phyloP scores from a whole-genome alignment of 2,113 vertebrate genomes.

The Sander vitreus region DNA sequence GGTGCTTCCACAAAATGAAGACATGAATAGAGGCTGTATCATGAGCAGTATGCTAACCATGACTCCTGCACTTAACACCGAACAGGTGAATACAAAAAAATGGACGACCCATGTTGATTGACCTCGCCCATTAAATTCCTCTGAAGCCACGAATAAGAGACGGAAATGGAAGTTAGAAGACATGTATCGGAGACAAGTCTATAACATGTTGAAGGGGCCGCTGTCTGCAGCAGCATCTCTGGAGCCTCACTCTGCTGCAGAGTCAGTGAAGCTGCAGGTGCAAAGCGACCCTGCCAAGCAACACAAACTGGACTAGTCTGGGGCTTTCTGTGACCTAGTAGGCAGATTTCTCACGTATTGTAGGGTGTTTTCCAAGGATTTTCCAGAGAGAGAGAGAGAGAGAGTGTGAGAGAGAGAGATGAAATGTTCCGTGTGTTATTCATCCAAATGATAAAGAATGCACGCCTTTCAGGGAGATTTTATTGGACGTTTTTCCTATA shows the following conservation, averaged over 20 bases:
- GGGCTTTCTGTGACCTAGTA: slow-evolving; percentile 37
- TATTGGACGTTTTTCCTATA: not conserved
- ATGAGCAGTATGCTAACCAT: not conserved
- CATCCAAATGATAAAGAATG: not conserved
- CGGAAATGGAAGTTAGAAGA: not conserved
- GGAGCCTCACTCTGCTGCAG: slow-evolving; percentile 52
- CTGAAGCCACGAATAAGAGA: no score
- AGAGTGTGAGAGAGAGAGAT: not conserved
- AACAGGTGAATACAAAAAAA: slow-evolving; percentile 21
- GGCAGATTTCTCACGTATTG: slow-evolving; percentile 48
- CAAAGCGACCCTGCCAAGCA: slow-evolving; percentile 24
- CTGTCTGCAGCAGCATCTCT: slow-evolving; percentile 42
- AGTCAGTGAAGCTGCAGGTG: slow-evolving; percentile 59
- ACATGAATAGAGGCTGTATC: not conserved
- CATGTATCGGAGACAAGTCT: not conserved
- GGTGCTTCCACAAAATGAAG: not conserved
- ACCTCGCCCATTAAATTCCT: not conserved
- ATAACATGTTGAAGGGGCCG: not conserved
- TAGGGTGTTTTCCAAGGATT: slow-evolving; percentile 43
- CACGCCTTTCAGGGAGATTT: not conserved
- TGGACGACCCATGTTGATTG: not conserved
- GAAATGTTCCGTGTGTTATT: slow-evolving; percentile 13
- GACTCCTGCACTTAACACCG: not conserved
- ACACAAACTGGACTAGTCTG: slow-evolving; percentile 39
- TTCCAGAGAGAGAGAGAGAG: slow-evolving; percentile 1